Percentiles rank a stretch among this genome's conserved stretches.
Evolutionary conservation across 1,140 invertebrate species (phyloP).

Genomic region (Thaumetopoea pityocampa): DNA sequence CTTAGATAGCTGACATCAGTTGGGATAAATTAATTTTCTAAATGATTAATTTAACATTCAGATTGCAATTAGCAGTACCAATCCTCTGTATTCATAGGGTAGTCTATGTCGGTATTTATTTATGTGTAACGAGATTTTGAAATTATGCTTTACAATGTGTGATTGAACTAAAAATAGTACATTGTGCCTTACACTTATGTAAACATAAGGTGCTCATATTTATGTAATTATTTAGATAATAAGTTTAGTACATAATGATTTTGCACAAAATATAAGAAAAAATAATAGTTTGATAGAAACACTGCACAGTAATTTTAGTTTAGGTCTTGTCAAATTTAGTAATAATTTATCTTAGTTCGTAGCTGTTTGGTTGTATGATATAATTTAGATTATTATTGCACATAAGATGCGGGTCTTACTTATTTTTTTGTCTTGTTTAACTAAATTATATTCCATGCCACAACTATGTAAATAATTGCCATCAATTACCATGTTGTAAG

Average conservation of each 20-base stretch:
- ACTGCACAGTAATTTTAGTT: constrained; percentile 31
- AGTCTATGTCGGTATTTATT: too few species aligned
- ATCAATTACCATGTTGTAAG: constrained; percentile 62
- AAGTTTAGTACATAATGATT: constrained; percentile 15
- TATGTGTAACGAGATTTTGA: too few species aligned
- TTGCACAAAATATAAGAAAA: constrained; percentile 20
- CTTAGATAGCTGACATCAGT: constrained; percentile 7
- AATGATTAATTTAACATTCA: too few species aligned
- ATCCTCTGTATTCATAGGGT: too few species aligned
- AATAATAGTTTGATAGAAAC: constrained; percentile 20
- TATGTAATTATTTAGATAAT: constrained; percentile 19
- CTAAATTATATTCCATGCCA: constrained; percentile 60
- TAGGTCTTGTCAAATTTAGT: constrained; percentile 27
- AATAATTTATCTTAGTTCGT: constrained; percentile 42
- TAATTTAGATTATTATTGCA: constrained; percentile 41
- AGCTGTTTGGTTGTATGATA: constrained; percentile 50
- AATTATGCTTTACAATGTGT: too few species aligned
- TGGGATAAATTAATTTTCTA: too few species aligned
- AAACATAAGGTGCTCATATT: constrained; percentile 39
- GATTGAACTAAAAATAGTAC: too few species aligned
- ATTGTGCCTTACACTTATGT: constrained; percentile 47
- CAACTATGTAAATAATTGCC: constrained; percentile 56
- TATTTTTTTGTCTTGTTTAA: constrained; percentile 41
- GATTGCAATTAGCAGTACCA: too few species aligned
- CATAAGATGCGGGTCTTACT: constrained; percentile 37